Base-by-base conservation (phyloP, 1,140 invertebrate genomes). In the Orchesella cincta region DNA sequence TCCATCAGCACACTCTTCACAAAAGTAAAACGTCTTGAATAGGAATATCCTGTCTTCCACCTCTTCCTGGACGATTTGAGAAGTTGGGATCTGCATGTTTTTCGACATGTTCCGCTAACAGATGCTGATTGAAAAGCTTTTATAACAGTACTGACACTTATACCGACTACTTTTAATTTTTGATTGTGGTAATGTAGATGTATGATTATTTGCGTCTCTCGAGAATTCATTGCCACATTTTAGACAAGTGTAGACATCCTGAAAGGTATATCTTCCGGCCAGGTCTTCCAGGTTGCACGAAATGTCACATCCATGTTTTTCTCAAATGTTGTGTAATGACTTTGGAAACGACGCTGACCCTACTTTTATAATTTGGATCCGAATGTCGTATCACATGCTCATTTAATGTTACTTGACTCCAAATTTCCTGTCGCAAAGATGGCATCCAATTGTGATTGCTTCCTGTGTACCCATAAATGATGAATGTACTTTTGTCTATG, bases 11-110 rank as follows among this genome's bases (percentile, higher is more conserved):
- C 54, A 57, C n/a, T 57, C 12, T 26, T 57, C 54, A 57, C 54
- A 57, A 57, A 3, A 5, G 54, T 57, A 57, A n/a, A 5, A 57
- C 54, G n/a, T 57, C 54, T 57, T 57, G 54, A 57, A 57, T n/a
- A 23, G 54, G 54, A n/a, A 57, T n/a, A 57, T 57, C 54, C 12
- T 5, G 5, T 57, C 54, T 46, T 46, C 39, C 18, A 46, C 5
- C 26, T 26, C 54, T 57, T 23, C 8, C 54, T 57, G 12, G 12
- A 5, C 23, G 8, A 12, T 23, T 23, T 57, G 54, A 57, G 54
- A n/a, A 26, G 54, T 8, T 57, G 12, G 14, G 12, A 5, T 57
- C 3, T 57, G 3, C 14, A 23, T 3, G 14, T 23, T 57, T 57
- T 57, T 16, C 54, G 8, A 57, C n/a, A n/a, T n/a, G n/a, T n/a